Evolutionary conservation across 2,113 vertebrate genomes (phyloP), one percentile per base, ranked within the genome.

Genomic region (Corythaixoides concolor): DNA sequence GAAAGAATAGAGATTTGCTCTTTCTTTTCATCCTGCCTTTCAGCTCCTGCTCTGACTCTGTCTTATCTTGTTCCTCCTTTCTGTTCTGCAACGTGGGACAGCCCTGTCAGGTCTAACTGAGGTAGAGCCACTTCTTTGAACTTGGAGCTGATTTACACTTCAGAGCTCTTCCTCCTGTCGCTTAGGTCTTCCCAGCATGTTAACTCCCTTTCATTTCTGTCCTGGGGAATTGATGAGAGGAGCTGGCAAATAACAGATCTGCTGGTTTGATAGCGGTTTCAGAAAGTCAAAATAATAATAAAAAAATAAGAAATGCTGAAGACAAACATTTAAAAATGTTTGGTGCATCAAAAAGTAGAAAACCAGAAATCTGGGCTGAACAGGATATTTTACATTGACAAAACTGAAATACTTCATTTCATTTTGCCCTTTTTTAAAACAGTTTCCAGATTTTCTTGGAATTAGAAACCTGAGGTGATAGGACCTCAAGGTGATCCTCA

Each of bases 311-410:
- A 21, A 39, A n/a, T 12, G 55, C 21, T 55, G 15, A 50, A 66
- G 28, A 37, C 10, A 37, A 70, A 30, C 11, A 35, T 56, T 75
- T 45, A 2, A 45, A 43, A 63, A 10, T 0, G 0, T 33, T 49
- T 23, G 4, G 4, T 2, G 9, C 1, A 21, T 24, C 45, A 49
- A 28, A 10, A 84, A 41, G 32, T 3, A 45, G 6, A 39, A 45
- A 9, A 73, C 27, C 4, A 35, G 1, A 45, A 43, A 70, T 7
- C 50, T 21, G 41, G 20, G 27, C 24, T 11, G 13, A 56, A 15
- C 1, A 3, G 28, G 23, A 4, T 39, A 14, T 37, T 72, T 56
- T 5, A 15, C 5, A 1, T 2, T 12, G 59, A 13, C 8, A 85
- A 77, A 58, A 22, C 5, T 4, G 3, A 33, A 74, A 73, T 4